A percentile compares a stretch with the other conserved stretches of the same genome.
Evolutionary conservation across 2,113 vertebrate genomes (phyloP).

Genomic region (Ammospiza nelsoni): DNA sequence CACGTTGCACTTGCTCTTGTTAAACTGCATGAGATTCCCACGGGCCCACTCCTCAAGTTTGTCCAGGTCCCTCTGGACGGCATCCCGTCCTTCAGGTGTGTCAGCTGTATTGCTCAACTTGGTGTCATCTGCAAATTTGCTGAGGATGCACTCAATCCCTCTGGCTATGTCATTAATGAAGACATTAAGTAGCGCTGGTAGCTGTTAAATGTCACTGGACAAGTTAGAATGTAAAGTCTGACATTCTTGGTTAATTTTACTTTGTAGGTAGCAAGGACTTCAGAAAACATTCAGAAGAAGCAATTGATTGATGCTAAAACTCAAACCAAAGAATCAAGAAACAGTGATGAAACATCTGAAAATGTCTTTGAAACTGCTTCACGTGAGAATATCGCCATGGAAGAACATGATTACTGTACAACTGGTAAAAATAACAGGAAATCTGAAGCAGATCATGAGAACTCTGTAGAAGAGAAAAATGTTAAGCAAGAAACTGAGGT

Average conservation of each 20-base stretch:
- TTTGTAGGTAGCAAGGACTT: constrained; percentile 63
- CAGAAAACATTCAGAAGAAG: constrained; percentile 67
- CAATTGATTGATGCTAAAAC: constrained; percentile 18
- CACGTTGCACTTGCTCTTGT: neutral
- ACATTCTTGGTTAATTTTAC: neutral
- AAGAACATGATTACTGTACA: constrained; percentile 78
- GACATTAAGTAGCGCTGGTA: neutral
- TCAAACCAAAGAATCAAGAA: constrained; percentile 57
- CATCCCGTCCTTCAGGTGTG: neutral
- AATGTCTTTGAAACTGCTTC: constrained; percentile 6
- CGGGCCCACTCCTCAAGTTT: neutral
- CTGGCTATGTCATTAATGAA: neutral
- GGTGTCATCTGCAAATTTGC: neutral
- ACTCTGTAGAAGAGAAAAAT: neutral
- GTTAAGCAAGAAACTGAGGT: neutral
- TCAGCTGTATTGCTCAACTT: neutral
- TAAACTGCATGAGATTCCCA: neutral
- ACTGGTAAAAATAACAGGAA: constrained; percentile 30
- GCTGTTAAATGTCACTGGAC: neutral
- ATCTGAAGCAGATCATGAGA: constrained; percentile 5
- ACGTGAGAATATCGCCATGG: constrained; percentile 56
- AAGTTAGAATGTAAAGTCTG: neutral
- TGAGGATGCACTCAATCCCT: fast-evolving
- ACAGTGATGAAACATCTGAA: constrained; percentile 49
- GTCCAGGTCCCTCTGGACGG: neutral